phyloP scores from a whole-genome alignment of 2,888 invertebrate genomes.

The Dioctria rufipes region DNA sequence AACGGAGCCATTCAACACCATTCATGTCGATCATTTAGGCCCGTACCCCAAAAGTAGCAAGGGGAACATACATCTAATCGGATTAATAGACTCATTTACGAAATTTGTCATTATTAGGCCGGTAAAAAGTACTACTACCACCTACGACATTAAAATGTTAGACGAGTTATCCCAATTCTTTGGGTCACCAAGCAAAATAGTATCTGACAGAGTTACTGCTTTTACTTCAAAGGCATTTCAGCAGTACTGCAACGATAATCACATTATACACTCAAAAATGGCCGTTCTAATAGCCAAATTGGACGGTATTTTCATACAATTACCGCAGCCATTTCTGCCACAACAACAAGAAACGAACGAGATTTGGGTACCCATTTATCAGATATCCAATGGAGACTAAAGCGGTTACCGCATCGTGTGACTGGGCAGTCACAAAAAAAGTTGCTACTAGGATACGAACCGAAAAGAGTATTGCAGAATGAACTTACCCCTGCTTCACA shows the following conservation, averaged over 20 bases:
- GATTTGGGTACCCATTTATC: conserved; percentile 48
- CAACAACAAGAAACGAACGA: conserved; percentile 45
- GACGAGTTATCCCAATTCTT: conserved; percentile 59
- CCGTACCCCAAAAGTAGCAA: conserved; percentile 56
- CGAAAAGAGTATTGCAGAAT: no score
- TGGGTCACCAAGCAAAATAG: conserved; percentile 56
- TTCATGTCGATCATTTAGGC: conserved; percentile 57
- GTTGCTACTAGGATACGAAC: no score
- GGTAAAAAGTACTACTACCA: no score
- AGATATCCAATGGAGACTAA: conserved; percentile 52
- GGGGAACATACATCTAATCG: conserved; percentile 56
- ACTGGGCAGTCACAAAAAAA: no score
- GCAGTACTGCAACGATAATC: conserved; percentile 59
- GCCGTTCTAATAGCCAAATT: no score
- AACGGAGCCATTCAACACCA: conserved; percentile 14
- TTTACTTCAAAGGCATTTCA: no score
- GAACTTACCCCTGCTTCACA: conserved; percentile 23
- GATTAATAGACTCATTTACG: no score
- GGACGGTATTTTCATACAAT: no score
- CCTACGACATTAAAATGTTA: conserved; percentile 55
- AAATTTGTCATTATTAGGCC: no score
- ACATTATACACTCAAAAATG: no score
- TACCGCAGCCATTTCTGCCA: conserved; percentile 37
- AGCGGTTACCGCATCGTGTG: no score
- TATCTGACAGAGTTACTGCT: conserved; percentile 58